phyloP scores from a whole-genome alignment of 23 tunicate species.

The Ciona savignyi region DNA sequence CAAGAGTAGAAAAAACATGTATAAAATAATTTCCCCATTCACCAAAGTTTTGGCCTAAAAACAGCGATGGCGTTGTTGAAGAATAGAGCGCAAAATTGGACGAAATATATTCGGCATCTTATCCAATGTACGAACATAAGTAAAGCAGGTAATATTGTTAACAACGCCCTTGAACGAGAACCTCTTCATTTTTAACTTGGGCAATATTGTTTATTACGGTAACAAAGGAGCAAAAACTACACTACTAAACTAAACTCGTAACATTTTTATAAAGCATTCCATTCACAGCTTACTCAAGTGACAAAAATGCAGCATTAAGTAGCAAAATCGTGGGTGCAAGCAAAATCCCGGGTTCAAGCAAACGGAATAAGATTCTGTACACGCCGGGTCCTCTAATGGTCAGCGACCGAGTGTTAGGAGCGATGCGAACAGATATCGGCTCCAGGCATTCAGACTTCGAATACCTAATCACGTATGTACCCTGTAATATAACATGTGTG shows the following conservation, averaged over 20 bases:
- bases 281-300: not conserved
- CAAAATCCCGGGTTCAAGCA: not conserved
- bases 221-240: no score
- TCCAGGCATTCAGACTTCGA: slow-evolving; percentile 48
- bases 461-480: slow-evolving; percentile 39
- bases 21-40: no score
- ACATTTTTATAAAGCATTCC: not conserved
- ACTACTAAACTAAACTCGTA: no score
- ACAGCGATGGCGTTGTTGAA: not conserved
- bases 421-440: slow-evolving; percentile 51
- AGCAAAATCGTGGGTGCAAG: no score
- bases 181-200: no score
- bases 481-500: no score
- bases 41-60: not conserved
- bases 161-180: no score
- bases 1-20: not conserved
- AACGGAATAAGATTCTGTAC: slow-evolving; percentile 20
- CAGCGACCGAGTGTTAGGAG: slow-evolving; percentile 43
- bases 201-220: no score
- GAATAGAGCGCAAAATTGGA: not conserved
- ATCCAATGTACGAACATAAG: not conserved
- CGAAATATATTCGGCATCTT: not conserved
- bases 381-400: slow-evolving; percentile 77
- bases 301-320: not conserved
- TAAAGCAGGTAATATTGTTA: not conserved